Conservation (phyloP, 30 jellyfish, hydroid and myxozoan genomes). For the Aurelia sp. region DNA sequence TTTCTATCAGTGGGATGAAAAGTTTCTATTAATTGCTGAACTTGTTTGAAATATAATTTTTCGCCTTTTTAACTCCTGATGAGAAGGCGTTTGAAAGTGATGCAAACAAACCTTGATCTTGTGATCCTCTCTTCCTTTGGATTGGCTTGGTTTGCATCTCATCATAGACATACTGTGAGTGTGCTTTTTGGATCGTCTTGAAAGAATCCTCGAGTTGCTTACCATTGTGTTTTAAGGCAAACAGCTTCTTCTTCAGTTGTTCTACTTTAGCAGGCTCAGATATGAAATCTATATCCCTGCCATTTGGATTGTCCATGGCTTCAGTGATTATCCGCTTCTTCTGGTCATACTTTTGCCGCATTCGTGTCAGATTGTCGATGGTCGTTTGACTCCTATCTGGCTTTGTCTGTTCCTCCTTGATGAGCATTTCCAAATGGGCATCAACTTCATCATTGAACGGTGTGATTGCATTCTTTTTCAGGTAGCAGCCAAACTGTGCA, state of each 20-base stretch:
- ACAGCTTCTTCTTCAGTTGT: constrained; percentile 48
- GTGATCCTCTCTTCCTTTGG: not conserved
- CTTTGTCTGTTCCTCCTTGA: constrained; percentile 33
- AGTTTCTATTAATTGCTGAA: too few species aligned
- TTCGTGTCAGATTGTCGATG: constrained; percentile 16
- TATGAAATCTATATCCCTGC: constrained; percentile 10
- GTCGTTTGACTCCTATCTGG: constrained; percentile 32
- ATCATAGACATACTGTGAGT: constrained; percentile 19
- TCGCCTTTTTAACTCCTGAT: not conserved
- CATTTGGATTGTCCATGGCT: constrained; percentile 58
- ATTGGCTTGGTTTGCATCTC: constrained; percentile 39
- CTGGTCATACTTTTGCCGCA: constrained; percentile 45
- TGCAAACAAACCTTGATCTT: not conserved
- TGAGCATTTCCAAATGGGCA: constrained; percentile 65
- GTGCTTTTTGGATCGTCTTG: constrained; percentile 20
- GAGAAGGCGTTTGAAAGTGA: not conserved
- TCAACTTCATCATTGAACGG: constrained; percentile 69
- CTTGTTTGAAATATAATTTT: not conserved
- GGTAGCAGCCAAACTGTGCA: constrained; percentile 75
- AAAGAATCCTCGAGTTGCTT: constrained; percentile 14
- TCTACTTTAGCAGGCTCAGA: constrained; percentile 63
- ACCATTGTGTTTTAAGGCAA: constrained; percentile 57
- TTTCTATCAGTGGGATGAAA: too few species aligned
- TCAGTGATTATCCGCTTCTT: constrained; percentile 37
- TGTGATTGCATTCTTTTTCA: constrained; percentile 68